Evolutionary conservation across 2,113 vertebrate species (phyloP).

Genomic region (Balaeniceps rex): DNA sequence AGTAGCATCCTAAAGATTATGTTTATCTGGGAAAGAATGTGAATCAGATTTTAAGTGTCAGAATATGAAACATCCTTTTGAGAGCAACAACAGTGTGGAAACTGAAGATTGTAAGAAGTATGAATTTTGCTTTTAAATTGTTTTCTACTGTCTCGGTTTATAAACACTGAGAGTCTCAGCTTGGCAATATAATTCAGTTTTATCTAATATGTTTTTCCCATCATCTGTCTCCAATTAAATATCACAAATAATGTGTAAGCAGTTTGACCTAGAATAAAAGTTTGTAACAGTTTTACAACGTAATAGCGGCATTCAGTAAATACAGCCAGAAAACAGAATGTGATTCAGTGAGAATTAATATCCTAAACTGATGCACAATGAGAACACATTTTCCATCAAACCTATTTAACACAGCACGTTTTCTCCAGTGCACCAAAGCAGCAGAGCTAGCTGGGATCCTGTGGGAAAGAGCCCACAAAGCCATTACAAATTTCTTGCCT

Average conservation of each 20-base stretch:
- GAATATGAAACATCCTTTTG: not conserved
- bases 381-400: constrained; percentile 9
- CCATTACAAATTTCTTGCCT: not conserved
- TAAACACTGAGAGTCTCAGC: not conserved
- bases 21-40: not conserved
- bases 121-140: not conserved
- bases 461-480: not conserved
- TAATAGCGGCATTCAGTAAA: not conserved
- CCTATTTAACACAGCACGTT: not conserved
- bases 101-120: not conserved
- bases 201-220: not conserved
- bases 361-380: not conserved
- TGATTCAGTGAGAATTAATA: constrained; percentile 14
- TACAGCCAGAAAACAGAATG: not conserved
- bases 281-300: not conserved
- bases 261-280: constrained; percentile 13
- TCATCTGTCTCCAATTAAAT: not conserved
- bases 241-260: not conserved
- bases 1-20: not conserved
- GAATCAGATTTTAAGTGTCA: not conserved
- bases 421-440: not conserved
- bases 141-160: not conserved
- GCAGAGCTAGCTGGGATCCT: not conserved
- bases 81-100: not conserved
- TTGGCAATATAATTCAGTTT: not conserved